phyloP scores from a whole-genome alignment of 53 echinoderm and acorn worm genomes.

The Astropecten irregularis region DNA sequence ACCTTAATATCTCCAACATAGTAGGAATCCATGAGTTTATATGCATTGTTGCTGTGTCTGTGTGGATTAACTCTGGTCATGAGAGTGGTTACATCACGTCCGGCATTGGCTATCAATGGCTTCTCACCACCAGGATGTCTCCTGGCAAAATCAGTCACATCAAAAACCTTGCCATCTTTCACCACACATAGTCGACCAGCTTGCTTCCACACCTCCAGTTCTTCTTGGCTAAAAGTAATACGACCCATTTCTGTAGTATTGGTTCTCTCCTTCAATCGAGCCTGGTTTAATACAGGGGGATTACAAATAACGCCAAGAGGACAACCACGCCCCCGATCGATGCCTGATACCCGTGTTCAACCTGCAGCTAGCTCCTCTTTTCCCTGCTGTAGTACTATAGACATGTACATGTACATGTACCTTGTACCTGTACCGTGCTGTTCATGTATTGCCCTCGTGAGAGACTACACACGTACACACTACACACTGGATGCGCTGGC shows the following conservation, averaged over 20 bases:
- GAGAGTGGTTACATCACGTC: slow-evolving; percentile 19
- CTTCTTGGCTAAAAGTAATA: neutral
- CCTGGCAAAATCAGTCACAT: slow-evolving; percentile 23
- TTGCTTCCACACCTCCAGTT: slow-evolving; percentile 7
- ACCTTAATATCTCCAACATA: slow-evolving; percentile 24
- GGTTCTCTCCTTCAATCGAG: neutral
- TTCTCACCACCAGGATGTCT: slow-evolving; percentile 32
- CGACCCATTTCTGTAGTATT: slow-evolving; percentile 6
- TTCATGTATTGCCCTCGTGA: no score
- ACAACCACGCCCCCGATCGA: no score
- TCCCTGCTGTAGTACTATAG: no score
- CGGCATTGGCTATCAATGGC: slow-evolving; percentile 1
- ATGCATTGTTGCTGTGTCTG: slow-evolving; percentile 30
- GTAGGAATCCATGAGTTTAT: slow-evolving; percentile 26
- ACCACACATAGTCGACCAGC: slow-evolving; percentile 18
- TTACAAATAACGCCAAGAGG: neutral
- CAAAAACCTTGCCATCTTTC: slow-evolving; percentile 15
- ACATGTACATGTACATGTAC: no score
- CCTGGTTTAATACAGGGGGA: neutral
- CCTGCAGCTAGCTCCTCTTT: no score
- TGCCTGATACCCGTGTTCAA: no score
- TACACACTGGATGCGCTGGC: no score
- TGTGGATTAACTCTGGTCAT: slow-evolving; percentile 22
- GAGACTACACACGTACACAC: no score
- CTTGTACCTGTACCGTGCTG: no score